Evolutionary conservation across 2,797 vertebrate species (phyloP), one percentile per base, ranked within the genome.

Genomic region (Lepilemur ruficaudatus): DNA sequence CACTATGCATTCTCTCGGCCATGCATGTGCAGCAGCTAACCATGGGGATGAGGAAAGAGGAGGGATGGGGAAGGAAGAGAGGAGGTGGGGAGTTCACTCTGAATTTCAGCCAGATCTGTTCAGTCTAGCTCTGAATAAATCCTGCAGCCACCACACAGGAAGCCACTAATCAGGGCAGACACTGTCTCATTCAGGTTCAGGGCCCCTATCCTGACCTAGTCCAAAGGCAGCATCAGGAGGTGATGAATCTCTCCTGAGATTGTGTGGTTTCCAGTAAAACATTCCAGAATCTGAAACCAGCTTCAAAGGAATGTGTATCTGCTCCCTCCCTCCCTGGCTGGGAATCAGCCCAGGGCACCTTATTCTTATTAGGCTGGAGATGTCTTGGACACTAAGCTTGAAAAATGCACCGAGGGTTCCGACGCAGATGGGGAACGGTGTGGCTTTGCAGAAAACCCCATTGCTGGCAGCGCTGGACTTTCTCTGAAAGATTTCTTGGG

Each of bases 211-310:
- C 92, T 95, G 95, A 97, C 93, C 93, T 69, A 79, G 83, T 84
- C 93, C 86, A 89, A 72, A 94, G 65, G 84, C 89, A 93, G 87
- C 65, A 22, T 63, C 15, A 10, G 50, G 35, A 94, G 92, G 69
- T 97, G 97, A 98, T 94, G 98, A 93, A 97, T 98, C 97, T 76
- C 95, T 94, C 73, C 35, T 90, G 94, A 96, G 97, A 96, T 81
- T 96, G 95, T 95, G 94, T 91, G 92, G 69, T 93, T 98, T 91
- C 94, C 95, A 97, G 95, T 92, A 98, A 98, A 97, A 85, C 89
- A 97, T 97, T 79, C 84, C 96, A 98, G 67, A 83, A 95, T 91
- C 83, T 95, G 95, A 98, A 98, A 96, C 55, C 69, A 50, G 95
- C 98, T 98, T 98, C 88, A 91, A 94, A 97, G 85, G 78, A 97